Evolutionary conservation across 2,888 invertebrate species (phyloP), one percentile per base, ranked within the genome.

Genomic region (Chironomus riparius): DNA sequence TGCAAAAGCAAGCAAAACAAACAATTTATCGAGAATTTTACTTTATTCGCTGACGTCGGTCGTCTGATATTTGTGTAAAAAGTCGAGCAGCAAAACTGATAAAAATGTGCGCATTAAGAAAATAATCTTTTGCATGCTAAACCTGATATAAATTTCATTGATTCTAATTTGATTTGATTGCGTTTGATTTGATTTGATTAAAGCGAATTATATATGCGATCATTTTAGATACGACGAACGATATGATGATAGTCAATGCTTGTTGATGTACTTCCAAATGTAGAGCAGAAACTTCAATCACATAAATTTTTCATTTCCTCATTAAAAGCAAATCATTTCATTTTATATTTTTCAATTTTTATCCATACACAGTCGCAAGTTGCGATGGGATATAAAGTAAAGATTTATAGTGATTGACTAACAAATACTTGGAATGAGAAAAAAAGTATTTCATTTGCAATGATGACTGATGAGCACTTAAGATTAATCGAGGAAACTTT

Each of bases 281-380:
- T 65, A 24, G 65, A 65, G 22, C 65, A 65, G 15, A 73, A 22
- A 74, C 74, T 74, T 74, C 74, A 74, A 74, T 74, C 72, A 74
- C 74, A 72, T 62, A 74, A 74, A 74, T 74, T 74, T 74, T 74
- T 74, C 74, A 74, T 68, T 74, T 74, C 74, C 74, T 74, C 74
- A 74, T 68, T 74, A 73, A 73, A 62, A 38, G 72, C 72, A 62
- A 73, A 73, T 62, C 62, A 72, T 72, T 72, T 73, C 48, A 71
- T 71, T 48, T 61, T 56, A 12, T 21, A 15, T 15, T 21, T 15
- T 68, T 68, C 38, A 15, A 68, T 68, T 47, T 68, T 47, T 38
- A 47, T 68, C 28, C 15, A 65, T 38, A 38, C 38, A 38, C 38
- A 38, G 38, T 38, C 38, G 4, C 38, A 38, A 38, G 38, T 38